These are phyloP conservation scores for Actias luna DNA, from an alignment of 2,888 invertebrate genomes.

Conservation along the genomic window DNA sequence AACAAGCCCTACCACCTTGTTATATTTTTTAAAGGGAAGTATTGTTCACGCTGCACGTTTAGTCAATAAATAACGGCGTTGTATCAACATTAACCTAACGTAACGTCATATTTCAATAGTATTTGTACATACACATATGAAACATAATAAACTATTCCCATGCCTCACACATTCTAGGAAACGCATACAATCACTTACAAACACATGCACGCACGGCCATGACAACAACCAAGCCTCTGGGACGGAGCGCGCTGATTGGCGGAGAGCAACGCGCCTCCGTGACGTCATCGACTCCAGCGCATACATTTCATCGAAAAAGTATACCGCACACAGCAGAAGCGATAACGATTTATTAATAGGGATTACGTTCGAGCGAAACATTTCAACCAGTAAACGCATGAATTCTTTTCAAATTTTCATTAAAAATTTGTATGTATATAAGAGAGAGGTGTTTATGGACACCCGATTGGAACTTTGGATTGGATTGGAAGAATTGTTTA, in stretches of 20 bases:
- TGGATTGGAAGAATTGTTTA: no score
- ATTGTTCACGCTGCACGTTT: no score
- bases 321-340: conserved; percentile 33
- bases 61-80: neutral
- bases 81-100: neutral
- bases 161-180: conserved; percentile 33
- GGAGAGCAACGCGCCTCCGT: conserved; percentile 57
- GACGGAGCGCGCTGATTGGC: conserved; percentile 54
- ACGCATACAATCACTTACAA: conserved; percentile 29
- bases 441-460: no score
- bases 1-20: no score
- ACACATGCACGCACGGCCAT: conserved; percentile 50
- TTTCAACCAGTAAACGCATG: no score
- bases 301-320: conserved; percentile 48
- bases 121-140: neutral
- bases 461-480: no score
- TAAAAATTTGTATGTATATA: no score
- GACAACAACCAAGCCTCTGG: conserved; percentile 65
- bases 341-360: conserved; percentile 37
- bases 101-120: neutral
- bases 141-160: conserved; percentile 1
- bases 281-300: conserved; percentile 61
- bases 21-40: no score
- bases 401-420: no score
- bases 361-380: neutral